A percentile compares a stretch with the other conserved stretches of the same genome.
phyloP scores from a whole-genome alignment of 2,797 vertebrate species.

The Platyrinchus mystaceus region DNA sequence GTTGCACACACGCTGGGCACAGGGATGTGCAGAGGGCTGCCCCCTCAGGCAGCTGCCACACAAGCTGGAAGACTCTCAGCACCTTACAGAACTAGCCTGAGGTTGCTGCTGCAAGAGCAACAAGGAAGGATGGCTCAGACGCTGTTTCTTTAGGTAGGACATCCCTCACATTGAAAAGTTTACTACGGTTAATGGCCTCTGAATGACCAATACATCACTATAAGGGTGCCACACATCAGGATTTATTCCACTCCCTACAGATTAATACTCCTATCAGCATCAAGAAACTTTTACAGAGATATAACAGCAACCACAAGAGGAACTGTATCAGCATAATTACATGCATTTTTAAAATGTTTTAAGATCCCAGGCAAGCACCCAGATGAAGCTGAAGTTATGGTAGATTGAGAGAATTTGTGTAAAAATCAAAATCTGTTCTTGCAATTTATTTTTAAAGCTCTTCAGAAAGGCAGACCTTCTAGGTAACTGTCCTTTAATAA shows the following conservation, averaged over 20 bases:
- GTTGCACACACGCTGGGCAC: background rate
- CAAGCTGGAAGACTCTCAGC: background rate
- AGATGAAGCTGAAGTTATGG: background rate
- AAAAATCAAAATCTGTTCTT: background rate
- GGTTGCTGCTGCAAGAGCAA: background rate
- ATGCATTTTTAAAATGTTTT: background rate
- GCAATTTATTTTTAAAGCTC: background rate
- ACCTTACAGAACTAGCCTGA: background rate
- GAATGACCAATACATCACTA: background rate
- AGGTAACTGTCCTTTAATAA: background rate
- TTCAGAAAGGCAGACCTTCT: background rate
- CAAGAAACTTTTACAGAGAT: background rate
- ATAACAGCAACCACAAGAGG: background rate
- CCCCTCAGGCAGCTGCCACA: background rate
- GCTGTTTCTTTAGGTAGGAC: background rate
- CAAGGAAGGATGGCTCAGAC: background rate
- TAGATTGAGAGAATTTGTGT: background rate
- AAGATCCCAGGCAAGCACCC: background rate
- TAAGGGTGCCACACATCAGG: background rate
- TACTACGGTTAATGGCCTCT: background rate
- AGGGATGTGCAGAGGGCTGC: background rate
- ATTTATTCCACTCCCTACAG: background rate
- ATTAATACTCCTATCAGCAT: background rate
- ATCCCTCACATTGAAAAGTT: background rate
- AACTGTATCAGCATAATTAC: background rate